phyloP scores from a whole-genome alignment of 2,888 invertebrate species.

The Phragmatobia fuliginosa region DNA sequence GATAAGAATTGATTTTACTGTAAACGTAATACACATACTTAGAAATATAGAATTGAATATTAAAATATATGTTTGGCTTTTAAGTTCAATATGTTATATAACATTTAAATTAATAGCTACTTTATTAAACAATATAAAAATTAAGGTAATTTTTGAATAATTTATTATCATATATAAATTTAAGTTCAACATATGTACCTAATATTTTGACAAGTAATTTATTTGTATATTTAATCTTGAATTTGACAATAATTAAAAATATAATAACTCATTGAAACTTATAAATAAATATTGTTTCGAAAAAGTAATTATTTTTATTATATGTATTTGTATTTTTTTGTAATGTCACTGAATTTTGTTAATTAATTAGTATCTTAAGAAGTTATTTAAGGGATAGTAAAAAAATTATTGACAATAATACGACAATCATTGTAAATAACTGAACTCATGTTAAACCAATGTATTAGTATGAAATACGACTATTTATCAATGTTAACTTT shows the following conservation, averaged over 20 bases:
- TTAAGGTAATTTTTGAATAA: conserved; percentile 2
- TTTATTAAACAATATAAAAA: conserved; percentile 7
- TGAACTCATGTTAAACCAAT: conserved; percentile 70
- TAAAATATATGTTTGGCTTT: conserved; percentile 19
- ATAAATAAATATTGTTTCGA: background rate
- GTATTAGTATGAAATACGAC: conserved; percentile 61
- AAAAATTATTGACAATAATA: conserved; percentile 74
- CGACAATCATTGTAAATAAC: conserved; percentile 76
- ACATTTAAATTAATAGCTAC: conserved; percentile 5
- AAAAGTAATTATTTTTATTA: conserved; percentile 26
- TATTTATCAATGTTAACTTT: conserved; percentile 85
- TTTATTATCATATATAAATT: background rate
- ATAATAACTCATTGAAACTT: background rate
- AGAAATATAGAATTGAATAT: conserved; percentile 34
- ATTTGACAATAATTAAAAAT: conserved; percentile 15
- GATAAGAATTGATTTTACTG: conserved; percentile 60
- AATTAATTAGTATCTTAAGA: conserved; percentile 27
- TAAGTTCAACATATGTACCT: background rate
- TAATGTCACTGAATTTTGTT: conserved; percentile 23
- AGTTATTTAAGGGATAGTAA: conserved; percentile 26
- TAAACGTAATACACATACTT: conserved; percentile 49
- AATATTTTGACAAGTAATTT: background rate
- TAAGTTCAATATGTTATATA: conserved; percentile 22
- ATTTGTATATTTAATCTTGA: background rate
- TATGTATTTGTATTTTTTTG: conserved; percentile 17